Evolutionary conservation across 2,113 vertebrate species (phyloP), one percentile per base, ranked within the genome.

Genomic region (Paradoxurus hermaphroditus): DNA sequence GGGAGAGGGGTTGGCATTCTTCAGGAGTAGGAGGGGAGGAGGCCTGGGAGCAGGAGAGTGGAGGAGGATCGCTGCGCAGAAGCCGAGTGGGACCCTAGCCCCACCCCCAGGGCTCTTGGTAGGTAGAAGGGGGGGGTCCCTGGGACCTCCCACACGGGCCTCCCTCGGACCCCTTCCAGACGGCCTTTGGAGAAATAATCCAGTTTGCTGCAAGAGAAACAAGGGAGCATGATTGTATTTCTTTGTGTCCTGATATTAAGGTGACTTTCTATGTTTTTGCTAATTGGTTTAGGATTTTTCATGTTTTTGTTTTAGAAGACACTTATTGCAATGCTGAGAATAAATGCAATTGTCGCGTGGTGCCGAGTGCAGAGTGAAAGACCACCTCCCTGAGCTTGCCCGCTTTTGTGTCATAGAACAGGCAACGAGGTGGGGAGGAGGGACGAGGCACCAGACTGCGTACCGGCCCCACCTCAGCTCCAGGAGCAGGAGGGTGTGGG

Each of bases 271-370:
- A 25, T 68, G 49, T 53, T 68, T 86, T 89, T 70, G 51, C 59
- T 92, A 59, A 91, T 95, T 86, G 93, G 36, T 59, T 81, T 89
- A n/a, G 91, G 78, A 75, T 44, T 53, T 75, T 41, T 27, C 9
- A 29, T 88, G 86, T 53, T 88, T 96, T 97, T 91, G 77, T 91
- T 91, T 95, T 25, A 72, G 81, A 75, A 87, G 89, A 97, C 59
- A 78, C 83, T 92, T 36, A 77, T 56, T 56, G 34, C 49, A 81
- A 85, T 77, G 82, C 85, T 75, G 27, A 77, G 78, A 82, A 77
- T 89, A 92, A 88, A 73, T 62, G 41, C 86, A 63, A 23, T 68
- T 49, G 82, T 23, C 51, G 31, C 53, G 84, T 44, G 78, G 90
- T 46, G 36, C 70, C 29, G 36, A 36, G 78, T 31, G 29, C 70